Base-by-base conservation (phyloP, 2,888 invertebrate species). In the Hipparchia semele region DNA sequence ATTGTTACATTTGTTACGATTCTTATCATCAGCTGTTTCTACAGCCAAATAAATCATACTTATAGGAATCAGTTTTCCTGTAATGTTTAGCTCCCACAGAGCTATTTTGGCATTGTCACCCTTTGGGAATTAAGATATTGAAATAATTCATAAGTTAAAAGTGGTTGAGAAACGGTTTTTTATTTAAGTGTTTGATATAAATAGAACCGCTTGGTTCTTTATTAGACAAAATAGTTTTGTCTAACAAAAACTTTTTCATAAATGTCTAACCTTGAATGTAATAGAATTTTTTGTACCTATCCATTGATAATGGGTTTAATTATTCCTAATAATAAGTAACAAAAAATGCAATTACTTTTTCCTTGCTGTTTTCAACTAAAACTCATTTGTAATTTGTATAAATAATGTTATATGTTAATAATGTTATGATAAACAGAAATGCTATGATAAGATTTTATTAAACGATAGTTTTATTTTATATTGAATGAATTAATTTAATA, bases 21-120 rank as follows among this genome's bases (percentile, higher is more conserved):
- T 23, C n/a, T 65, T 13, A 13, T 46, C 45, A 58, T 67, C 67
- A 67, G 67, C 67, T 67, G 67, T 56, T 67, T 10, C 5, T 54
- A 39, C 23, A 5, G 39, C 12, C 13, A 51, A 23, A 12, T 6
- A 49, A 10, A 6, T 6, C 4, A 23, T 39, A 39, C 6, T 6
- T 46, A 62, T 46, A n/a, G 45, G 12, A 45, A 12, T 61, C 12
- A 64, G 64, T 49, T 62, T 13, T 49, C 1, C 46, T 62, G 7
- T 46, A 49, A 49, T 49, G 49, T n/a, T 46, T 4, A 2, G 1
- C 46, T 62, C 1, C n/a, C 45, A 6, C 46, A 51, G 23, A 64
- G 13, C 62, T 46, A 46, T 49, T 49, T 62, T 7, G 0, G 3
- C 45, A 8, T 46, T 62, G 12, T n/a, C 33, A 9, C 33, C 46